phyloP scores from a whole-genome alignment of 2,888 invertebrate species.

The Axea sp. region DNA sequence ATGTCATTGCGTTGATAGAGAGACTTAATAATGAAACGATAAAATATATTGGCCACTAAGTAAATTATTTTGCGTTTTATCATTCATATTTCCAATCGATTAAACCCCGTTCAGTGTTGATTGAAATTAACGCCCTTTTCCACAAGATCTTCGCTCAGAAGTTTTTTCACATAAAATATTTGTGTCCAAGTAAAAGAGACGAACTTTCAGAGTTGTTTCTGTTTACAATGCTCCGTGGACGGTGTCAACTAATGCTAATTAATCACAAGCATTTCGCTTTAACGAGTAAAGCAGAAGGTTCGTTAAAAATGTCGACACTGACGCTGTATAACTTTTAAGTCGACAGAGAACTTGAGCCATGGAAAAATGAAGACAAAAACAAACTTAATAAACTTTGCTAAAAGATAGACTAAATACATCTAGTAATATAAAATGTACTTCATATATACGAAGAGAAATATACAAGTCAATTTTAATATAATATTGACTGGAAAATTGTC shows the following conservation, averaged over 20 bases:
- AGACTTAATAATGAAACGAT: no score
- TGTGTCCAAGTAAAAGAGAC: not conserved
- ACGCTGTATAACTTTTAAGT: conserved; percentile 36
- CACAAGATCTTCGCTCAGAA: not conserved
- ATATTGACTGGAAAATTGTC: no score
- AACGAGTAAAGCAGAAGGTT: conserved; percentile 19
- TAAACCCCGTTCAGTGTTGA: no score
- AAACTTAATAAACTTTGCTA: conserved; percentile 23
- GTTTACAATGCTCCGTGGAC: conserved; percentile 25
- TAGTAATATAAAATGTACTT: conserved; percentile 8
- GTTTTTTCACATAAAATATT: conserved; percentile 2
- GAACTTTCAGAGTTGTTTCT: conserved; percentile 43
- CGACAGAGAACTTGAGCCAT: conserved; percentile 33
- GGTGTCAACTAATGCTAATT: conserved; percentile 48
- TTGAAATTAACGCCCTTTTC: no score
- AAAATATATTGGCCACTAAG: no score
- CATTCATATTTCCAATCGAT: no score
- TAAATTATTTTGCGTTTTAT: no score
- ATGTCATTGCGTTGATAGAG: no score
- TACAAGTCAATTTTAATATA: not conserved
- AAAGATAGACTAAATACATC: conserved; percentile 23
- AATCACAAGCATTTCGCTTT: conserved; percentile 49
- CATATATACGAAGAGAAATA: no score
- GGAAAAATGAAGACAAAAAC: conserved; percentile 31
- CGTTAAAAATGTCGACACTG: conserved; percentile 52